Evolutionary conservation across 2,888 invertebrate genomes (phyloP), one percentile per base, ranked within the genome.

Genomic region (Andrena praecox): DNA sequence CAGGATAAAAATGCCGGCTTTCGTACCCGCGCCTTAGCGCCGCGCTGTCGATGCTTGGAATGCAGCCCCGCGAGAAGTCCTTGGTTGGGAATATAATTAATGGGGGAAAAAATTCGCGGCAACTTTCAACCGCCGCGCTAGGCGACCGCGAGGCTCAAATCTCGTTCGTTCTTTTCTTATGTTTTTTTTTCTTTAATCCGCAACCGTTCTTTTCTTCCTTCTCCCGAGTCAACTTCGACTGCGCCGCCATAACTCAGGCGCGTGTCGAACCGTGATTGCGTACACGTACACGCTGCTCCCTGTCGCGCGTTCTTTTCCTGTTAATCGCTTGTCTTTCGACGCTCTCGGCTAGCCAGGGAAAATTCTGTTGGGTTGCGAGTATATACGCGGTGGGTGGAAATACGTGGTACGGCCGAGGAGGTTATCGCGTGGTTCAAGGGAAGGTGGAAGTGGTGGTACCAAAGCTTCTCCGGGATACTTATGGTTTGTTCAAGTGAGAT

Each of bases 81-180:
- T 89, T 88, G 89, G 74, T 85, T 80, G 66, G 84, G 87, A 83
- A 81, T 86, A 90, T 89, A 90, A 90, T 90, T 90, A 90, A 85
- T 83, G 82, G 59, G 10, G 42, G 74, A 87, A 90, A 87, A 89
- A 89, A 89, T 88, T 71, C 77, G 80, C 84, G 87, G 86, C 86
- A 86, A 90, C 90, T 90, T 90, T 90, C 90, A 86, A 89, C 86
- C 85, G 89, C 77, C 79, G 70, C 69, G 78, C 60, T 24, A 67
- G 81, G 67, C 82, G 86, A 82, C 71, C 80, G 78, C 29, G 42
- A 8, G 16, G 27, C 60, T 62, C 56, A 66, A 80, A 75, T 77
- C 72, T 77, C 33, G 67, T 54, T 35, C 16, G 16, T 42, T 77
- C 48, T 77, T 50, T 72, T 31, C 35, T 60, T 33, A 2, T 2